Evolutionary conservation across 2,797 vertebrate species (phyloP).

Genomic region (Emys orbicularis): DNA sequence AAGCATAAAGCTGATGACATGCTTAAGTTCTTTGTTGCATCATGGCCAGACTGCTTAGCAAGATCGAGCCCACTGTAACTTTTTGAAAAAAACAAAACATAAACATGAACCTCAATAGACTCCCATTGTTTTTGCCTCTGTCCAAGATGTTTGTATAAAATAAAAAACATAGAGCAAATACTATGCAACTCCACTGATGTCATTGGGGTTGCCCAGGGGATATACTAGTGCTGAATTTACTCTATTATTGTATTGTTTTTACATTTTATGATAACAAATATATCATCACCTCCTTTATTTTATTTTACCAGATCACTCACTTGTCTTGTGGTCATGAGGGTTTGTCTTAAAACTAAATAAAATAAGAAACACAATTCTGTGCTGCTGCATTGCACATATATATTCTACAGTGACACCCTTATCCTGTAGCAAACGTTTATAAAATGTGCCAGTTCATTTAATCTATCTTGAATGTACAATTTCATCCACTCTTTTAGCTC

Average conservation of each 20-base stretch:
- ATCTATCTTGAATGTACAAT: background rate
- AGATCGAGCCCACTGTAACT: background rate
- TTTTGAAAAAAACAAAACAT: background rate
- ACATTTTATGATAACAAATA: background rate
- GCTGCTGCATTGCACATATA: background rate
- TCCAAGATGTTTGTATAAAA: background rate
- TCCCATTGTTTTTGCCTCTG: background rate
- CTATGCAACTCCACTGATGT: background rate
- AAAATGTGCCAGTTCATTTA: background rate
- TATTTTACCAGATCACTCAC: background rate
- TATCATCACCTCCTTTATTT: background rate
- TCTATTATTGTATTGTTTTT: background rate
- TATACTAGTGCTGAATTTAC: background rate
- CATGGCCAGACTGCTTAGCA: background rate
- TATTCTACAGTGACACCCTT: background rate
- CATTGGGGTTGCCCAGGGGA: background rate
- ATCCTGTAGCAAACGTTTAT: background rate
- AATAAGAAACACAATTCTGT: background rate
- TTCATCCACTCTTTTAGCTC: background rate
- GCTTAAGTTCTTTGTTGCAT: background rate
- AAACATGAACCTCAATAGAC: constrained; percentile 2
- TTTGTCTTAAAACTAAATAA: background rate
- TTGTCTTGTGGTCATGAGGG: background rate
- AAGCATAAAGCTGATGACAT: background rate
- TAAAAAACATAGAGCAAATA: background rate